phyloP scores from a whole-genome alignment of 2,113 vertebrate species.

The Otis tarda region DNA sequence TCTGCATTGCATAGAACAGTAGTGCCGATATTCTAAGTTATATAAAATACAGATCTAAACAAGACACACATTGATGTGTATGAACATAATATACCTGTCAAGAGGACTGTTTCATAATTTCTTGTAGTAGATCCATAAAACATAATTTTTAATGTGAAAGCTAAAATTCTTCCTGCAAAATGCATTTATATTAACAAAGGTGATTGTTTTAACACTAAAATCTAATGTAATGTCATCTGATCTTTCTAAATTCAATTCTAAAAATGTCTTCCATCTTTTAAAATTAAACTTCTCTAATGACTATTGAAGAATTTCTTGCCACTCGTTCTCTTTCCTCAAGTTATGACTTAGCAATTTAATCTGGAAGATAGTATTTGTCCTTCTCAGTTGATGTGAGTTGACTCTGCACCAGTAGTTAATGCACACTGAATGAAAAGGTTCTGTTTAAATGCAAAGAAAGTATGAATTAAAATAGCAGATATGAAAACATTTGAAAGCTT shows the following conservation, averaged over 20 bases:
- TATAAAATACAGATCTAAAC: not conserved
- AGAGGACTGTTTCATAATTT: not conserved
- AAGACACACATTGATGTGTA: not conserved
- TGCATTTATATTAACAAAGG: not conserved
- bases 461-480: not conserved
- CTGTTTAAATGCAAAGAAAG: not conserved
- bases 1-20: not conserved
- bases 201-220: not conserved
- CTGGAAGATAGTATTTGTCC: not conserved
- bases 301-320: not conserved
- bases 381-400: not conserved
- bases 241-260: not conserved
- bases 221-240: not conserved
- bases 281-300: not conserved
- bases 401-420: not conserved
- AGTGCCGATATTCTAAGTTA: not conserved
- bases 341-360: not conserved
- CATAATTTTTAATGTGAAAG: not conserved
- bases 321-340: not conserved
- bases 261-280: not conserved
- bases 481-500: not conserved
- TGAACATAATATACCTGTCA: not conserved
- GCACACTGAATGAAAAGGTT: not conserved
- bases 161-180: not conserved
- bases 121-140: not conserved